Base-by-base conservation (phyloP, 2,888 invertebrate genomes). In the Coenonympha glycerion region DNA sequence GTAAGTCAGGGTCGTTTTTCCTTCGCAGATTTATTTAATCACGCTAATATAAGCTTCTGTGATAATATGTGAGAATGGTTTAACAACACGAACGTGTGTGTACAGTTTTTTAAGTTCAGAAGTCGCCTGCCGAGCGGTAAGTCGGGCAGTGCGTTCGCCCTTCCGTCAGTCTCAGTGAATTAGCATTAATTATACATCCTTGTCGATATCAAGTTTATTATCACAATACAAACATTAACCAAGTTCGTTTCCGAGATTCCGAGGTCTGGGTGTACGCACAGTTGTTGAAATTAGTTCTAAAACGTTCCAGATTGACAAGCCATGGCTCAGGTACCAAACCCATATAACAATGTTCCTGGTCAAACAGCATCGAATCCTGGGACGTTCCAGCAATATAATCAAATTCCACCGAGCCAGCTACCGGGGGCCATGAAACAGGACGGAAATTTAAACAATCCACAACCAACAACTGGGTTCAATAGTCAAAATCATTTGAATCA, bases 1-100 rank as follows among this genome's bases (percentile, higher is more conserved):
- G 87, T 87, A 87, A 85, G 87, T 84, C 83, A 79, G 81, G 85
- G 80, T 83, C 76, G 82, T 81, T 81, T 84, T 81, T 84, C 74
- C 73, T 76, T 74, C 73, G 69, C 70, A 73, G 72, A 69, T 72
- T 66, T 73, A 71, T 68, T 79, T 72, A 76, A 75, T 73, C 76
- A 72, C 70, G 69, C 71, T 78, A 69, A 68, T 75, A 75, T 72
- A 69, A 66, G 66, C 63, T 68, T 68, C 65, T 71, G 68, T 69
- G 70, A 64, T 75, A 80, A 67, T 75, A 76, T 75, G 81, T 82
- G 74, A 85, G 71, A 71, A 82, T 82, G 82, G 69, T 80, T 65
- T 78, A 78, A 68, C 57, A 69, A 67, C 62, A 68, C 55, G 61
- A 65, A 72, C 70, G 71, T 73, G 73, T 65, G 61, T 65, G 68